phyloP scores from a whole-genome alignment of 2,888 invertebrate genomes.

The Timema cristinae region DNA sequence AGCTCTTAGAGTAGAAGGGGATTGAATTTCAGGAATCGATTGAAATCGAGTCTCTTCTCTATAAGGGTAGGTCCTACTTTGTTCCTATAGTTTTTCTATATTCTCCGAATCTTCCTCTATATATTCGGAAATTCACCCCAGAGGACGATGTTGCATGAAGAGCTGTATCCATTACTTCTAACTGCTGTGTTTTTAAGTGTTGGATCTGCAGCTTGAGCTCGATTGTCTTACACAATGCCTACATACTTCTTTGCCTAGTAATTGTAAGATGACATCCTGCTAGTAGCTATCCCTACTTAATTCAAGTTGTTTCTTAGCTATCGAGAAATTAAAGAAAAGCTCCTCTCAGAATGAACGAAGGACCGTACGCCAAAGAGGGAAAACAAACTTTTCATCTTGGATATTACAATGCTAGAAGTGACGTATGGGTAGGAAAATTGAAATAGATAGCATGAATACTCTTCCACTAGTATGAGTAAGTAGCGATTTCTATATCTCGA shows the following conservation, averaged over 20 bases:
- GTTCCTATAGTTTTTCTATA: no score
- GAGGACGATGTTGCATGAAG: not conserved
- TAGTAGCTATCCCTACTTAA: not conserved
- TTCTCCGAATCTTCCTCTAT: no score
- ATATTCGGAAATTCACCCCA: no score
- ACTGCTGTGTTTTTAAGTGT: not conserved
- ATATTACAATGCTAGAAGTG: not conserved
- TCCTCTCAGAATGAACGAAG: not conserved
- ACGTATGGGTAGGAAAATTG: not conserved
- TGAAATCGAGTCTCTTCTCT: no score
- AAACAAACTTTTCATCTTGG: no score
- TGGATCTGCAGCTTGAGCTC: slow-evolving; percentile 1
- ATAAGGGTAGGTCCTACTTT: no score
- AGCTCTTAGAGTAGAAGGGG: no score
- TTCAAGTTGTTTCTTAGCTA: not conserved
- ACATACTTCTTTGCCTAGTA: slow-evolving; percentile 3
- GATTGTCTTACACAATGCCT: slow-evolving; percentile 16
- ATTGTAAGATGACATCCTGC: not conserved
- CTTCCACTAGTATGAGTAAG: not conserved
- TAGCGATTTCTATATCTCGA: not conserved
- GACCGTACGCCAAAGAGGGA: no score
- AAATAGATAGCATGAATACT: not conserved
- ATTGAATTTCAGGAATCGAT: no score
- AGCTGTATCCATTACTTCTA: slow-evolving; percentile 14
- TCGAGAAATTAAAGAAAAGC: not conserved